phyloP scores from a whole-genome alignment of 2,113 vertebrate species.

The Pao palembangensis region DNA sequence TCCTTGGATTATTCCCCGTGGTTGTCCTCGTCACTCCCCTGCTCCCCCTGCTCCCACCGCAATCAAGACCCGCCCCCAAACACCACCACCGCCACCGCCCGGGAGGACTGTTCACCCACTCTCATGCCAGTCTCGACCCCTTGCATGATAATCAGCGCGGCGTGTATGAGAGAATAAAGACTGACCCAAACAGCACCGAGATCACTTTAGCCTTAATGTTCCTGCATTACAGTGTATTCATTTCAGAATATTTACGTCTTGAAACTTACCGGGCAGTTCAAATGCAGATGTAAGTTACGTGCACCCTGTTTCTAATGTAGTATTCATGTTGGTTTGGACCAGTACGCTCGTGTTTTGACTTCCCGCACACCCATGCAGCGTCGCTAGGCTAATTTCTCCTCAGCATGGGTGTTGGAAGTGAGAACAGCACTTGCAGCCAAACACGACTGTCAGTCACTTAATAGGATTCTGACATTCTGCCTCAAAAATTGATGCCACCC shows the following conservation, averaged over 20 bases:
- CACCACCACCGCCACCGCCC: no score
- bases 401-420: slow-evolving; percentile 49
- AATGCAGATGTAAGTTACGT: background rate
- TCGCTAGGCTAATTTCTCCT: slow-evolving; percentile 21
- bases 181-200: slow-evolving; percentile 47
- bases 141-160: slow-evolving; percentile 41
- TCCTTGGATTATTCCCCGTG: slow-evolving; percentile 60
- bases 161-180: background rate
- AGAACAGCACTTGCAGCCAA: slow-evolving; percentile 55
- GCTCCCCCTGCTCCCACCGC: slow-evolving; percentile 42
- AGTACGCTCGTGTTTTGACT: slow-evolving; percentile 7
- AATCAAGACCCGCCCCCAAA: slow-evolving; percentile 4
- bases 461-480: slow-evolving; percentile 31
- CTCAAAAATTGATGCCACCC: slow-evolving; percentile 19
- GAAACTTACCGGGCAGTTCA: background rate
- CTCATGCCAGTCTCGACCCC: slow-evolving; percentile 52
- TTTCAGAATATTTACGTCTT: background rate
- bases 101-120: slow-evolving; percentile 43
- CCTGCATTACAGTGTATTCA: background rate
- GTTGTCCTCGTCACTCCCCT: slow-evolving; percentile 58
- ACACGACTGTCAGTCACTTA: slow-evolving; percentile 55
- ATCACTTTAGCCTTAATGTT: no score
- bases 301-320: no score
- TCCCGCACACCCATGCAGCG: slow-evolving; percentile 1
- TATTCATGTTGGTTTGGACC: no score